A percentile compares a stretch with the other conserved stretches of the same genome.
phyloP scores from a whole-genome alignment of 2,113 vertebrate genomes.

The Chascanopsetta lugubris region DNA sequence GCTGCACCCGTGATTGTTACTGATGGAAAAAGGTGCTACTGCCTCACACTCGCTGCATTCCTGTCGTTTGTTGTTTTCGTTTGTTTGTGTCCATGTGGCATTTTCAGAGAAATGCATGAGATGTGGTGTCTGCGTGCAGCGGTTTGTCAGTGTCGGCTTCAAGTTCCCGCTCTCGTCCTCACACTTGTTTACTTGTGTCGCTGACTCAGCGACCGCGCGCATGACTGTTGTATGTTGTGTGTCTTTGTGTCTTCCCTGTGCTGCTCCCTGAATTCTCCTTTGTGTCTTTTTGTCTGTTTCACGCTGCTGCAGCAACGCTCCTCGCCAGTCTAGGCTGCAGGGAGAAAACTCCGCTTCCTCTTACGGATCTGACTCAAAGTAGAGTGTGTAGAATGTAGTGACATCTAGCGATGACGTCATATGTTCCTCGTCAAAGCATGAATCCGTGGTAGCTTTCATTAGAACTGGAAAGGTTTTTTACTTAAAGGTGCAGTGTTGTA shows the following conservation, averaged over 20 bases:
- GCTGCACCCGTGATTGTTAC: constrained; percentile 12
- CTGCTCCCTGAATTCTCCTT: constrained; percentile 14
- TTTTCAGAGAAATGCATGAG: constrained; percentile 63
- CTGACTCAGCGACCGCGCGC: constrained; percentile 22
- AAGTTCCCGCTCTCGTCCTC: background rate
- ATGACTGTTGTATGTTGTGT: constrained; percentile 31
- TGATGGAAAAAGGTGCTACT: constrained; percentile 71
- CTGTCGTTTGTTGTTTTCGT: constrained; percentile 37
- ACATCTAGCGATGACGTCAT: no score
- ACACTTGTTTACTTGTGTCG: background rate
- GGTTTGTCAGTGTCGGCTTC: constrained; percentile 30
- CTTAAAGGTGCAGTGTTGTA: no score
- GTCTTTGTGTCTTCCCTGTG: constrained; percentile 27
- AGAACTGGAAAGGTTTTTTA: no score
- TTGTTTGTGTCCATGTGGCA: constrained; percentile 29
- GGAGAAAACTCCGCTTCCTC: background rate
- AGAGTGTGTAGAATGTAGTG: no score
- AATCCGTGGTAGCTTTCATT: no score
- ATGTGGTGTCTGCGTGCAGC: constrained; percentile 36
- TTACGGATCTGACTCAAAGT: no score
- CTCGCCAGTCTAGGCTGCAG: constrained; percentile 59
- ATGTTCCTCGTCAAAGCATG: no score
- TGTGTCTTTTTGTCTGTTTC: constrained; percentile 31
- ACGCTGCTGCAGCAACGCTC: constrained; percentile 35
- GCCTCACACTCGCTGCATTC: constrained; percentile 51